Evolutionary conservation across 2,113 vertebrate genomes (phyloP).

Genomic region (Heptranchias perlo): DNA sequence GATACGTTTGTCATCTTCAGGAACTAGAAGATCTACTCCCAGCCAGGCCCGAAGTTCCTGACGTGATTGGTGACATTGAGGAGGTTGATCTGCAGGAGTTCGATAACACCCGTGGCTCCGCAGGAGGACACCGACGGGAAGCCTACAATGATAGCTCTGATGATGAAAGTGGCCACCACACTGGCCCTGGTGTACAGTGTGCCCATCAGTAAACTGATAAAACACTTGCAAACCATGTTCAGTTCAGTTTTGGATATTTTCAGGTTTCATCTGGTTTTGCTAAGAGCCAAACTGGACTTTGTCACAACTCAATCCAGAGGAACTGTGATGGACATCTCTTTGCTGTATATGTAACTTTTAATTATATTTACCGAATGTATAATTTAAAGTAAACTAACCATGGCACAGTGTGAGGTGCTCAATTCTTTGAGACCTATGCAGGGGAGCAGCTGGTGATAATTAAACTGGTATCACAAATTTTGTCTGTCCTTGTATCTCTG

Average conservation of each 20-base stretch:
- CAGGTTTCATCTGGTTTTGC: conserved; percentile 57
- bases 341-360: conserved; percentile 82
- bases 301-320: conserved; percentile 56
- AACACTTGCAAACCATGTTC: conserved; percentile 43
- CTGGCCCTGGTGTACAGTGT: conserved; percentile 90
- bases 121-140: conserved; percentile 80
- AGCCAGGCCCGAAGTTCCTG: conserved; percentile 79
- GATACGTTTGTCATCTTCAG: conserved; percentile 53
- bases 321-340: conserved; percentile 66
- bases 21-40: conserved; percentile 95
- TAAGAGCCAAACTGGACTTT: conserved; percentile 58
- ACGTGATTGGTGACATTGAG: conserved; percentile 80
- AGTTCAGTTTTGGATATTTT: conserved; percentile 51
- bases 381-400: conserved; percentile 93
- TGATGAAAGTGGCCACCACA: conserved; percentile 86
- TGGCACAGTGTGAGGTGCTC: conserved; percentile 51
- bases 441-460: conserved; percentile 38
- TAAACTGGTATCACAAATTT: conserved; percentile 34
- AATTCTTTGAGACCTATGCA: conserved; percentile 53
- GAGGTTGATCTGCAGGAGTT: conserved; percentile 94
- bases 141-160: conserved; percentile 97
- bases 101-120: conserved; percentile 79
- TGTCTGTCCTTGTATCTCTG: conserved; percentile 58
- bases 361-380: conserved; percentile 87
- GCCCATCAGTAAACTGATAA: conserved; percentile 79